Percentiles rank a stretch among this genome's conserved stretches.
phyloP scores from a whole-genome alignment of 2,797 vertebrate species.

The Danio albolineatus region DNA sequence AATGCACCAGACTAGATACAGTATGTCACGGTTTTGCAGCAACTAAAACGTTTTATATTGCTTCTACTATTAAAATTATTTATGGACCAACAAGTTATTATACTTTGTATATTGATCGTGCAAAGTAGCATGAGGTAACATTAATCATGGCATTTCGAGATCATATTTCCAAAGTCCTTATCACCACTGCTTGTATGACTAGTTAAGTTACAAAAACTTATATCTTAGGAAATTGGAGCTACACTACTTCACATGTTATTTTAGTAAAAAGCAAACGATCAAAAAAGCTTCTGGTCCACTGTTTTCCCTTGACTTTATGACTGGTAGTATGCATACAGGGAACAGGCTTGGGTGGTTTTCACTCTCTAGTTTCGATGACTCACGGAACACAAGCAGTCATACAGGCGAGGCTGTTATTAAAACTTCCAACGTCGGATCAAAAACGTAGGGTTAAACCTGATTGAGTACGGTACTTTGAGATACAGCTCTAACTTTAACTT shows the following conservation, averaged over 20 bases:
- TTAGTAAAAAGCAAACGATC: too few species aligned
- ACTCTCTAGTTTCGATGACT: constrained; percentile 22
- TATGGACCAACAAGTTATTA: neutral
- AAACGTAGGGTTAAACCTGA: neutral
- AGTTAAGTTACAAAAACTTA: neutral
- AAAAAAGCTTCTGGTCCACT: too few species aligned
- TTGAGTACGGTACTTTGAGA: neutral
- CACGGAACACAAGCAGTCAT: constrained; percentile 8
- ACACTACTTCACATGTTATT: neutral
- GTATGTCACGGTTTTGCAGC: neutral
- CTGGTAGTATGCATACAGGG: neutral
- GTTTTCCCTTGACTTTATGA: neutral
- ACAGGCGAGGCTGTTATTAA: neutral
- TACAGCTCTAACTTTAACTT: neutral
- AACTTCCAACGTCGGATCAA: neutral
- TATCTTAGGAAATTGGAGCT: neutral
- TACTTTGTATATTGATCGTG: neutral
- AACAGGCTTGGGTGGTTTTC: neutral
- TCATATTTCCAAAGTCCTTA: neutral
- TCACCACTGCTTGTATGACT: neutral
- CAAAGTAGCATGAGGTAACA: neutral
- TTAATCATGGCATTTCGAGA: neutral
- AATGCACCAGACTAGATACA: neutral
- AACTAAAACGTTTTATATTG: neutral
- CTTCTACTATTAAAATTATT: neutral